phyloP scores from a whole-genome alignment of 2,113 vertebrate genomes.

The Antechinus stuartii region DNA sequence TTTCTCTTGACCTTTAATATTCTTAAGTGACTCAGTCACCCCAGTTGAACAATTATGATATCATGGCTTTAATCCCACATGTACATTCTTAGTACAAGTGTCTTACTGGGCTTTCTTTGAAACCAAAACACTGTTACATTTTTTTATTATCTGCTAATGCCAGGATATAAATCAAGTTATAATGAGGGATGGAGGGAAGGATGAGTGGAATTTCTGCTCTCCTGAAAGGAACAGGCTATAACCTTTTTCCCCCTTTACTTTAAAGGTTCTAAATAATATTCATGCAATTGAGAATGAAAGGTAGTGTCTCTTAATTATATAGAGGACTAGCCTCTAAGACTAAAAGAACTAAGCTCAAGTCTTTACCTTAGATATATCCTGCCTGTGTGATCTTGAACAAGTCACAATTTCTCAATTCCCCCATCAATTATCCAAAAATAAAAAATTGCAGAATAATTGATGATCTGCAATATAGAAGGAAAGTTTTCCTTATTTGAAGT shows the following conservation, averaged over 20 bases:
- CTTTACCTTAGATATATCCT: not conserved
- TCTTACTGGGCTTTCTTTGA: constrained; percentile 48
- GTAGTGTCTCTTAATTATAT: not conserved
- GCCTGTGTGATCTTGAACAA: not conserved
- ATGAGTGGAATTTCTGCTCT: constrained; percentile 10
- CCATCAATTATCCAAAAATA: not conserved
- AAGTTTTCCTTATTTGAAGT: constrained; percentile 19
- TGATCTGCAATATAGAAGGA: not conserved
- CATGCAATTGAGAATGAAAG: constrained; percentile 57
- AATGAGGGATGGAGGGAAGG: no score
- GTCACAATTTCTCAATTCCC: not conserved
- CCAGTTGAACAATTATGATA: constrained; percentile 41
- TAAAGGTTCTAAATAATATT: constrained; percentile 70
- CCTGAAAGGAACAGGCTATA: constrained; percentile 46
- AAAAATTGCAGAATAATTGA: not conserved
- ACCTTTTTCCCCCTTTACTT: constrained; percentile 20
- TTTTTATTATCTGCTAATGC: constrained; percentile 42
- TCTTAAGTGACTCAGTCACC: constrained; percentile 60
- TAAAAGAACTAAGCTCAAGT: not conserved
- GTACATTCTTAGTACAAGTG: constrained; percentile 52
- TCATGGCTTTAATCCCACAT: constrained; percentile 45
- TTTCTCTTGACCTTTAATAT: constrained; percentile 66
- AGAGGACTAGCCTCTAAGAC: not conserved
- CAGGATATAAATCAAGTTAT: constrained; percentile 47
- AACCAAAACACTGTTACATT: constrained; percentile 48